These are phyloP conservation scores for Drosophila ercepeae DNA, from an alignment of 1,140 invertebrate genomes.

Conservation along the genomic window DNA sequence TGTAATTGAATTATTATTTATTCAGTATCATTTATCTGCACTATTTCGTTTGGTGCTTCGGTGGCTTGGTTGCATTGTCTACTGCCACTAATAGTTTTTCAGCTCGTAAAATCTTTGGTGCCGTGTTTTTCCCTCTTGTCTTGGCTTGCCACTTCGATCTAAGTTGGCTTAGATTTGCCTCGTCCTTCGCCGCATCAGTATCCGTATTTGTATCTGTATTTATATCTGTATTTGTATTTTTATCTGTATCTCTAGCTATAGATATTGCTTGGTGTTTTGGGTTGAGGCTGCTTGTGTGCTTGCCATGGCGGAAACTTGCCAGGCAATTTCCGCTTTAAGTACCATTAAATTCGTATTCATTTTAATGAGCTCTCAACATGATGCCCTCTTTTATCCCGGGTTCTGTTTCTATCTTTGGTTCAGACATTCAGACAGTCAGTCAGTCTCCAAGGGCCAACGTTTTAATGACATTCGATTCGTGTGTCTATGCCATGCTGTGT, in stretches of 20 bases:
- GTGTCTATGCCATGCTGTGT: conserved; percentile 54
- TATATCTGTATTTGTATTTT: conserved; percentile 9
- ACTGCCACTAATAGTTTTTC: conserved; percentile 74
- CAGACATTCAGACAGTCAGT: conserved; percentile 15
- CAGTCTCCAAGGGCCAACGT: conserved; percentile 26
- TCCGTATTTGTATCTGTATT: conserved; percentile 15
- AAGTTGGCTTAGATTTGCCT: conserved; percentile 30
- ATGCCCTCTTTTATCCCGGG: conserved; percentile 40
- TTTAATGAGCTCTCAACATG: conserved; percentile 83
- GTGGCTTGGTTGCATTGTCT: conserved; percentile 22
- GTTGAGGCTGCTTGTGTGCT: conserved; percentile 52
- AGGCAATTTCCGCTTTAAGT: conserved; percentile 83
- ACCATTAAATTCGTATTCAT: conserved; percentile 83
- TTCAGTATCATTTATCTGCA: neutral
- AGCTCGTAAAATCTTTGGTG: conserved; percentile 72
- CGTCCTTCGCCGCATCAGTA: neutral
- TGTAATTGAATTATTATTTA: neutral
- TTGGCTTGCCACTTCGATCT: conserved; percentile 62
- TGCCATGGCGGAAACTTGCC: conserved; percentile 75
- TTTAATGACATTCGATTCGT: conserved; percentile 80
- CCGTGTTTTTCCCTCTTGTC: conserved; percentile 24
- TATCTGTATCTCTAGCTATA: conserved; percentile 20
- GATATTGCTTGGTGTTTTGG: conserved; percentile 13
- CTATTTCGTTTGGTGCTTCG: conserved; percentile 2
- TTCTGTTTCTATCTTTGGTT: neutral